Evolutionary conservation across 2,888 invertebrate genomes (phyloP).

Genomic region (Plebejus argus): DNA sequence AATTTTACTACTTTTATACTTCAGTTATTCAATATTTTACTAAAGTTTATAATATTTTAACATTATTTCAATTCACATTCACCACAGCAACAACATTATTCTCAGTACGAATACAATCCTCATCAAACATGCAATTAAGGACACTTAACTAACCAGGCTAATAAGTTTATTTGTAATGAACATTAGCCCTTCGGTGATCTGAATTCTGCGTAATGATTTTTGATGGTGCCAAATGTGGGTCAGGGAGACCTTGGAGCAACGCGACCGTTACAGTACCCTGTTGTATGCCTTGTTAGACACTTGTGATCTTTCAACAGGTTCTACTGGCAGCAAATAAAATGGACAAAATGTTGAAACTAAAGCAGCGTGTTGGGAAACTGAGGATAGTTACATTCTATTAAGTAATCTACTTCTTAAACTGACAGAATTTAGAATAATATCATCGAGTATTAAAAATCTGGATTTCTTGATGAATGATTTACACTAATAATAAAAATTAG

Average conservation of each 20-base stretch:
- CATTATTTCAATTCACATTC: background rate
- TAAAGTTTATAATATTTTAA: no score
- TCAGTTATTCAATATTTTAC: no score
- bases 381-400: no score
- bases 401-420: no score
- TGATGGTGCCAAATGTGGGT: constrained; percentile 28
- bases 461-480: no score
- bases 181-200: constrained; percentile 26
- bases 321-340: background rate
- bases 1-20: no score
- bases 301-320: constrained; percentile 11
- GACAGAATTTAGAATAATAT: no score
- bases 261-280: constrained; percentile 14
- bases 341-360: background rate
- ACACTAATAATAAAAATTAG: background rate
- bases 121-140: constrained; percentile 14
- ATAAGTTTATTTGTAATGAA: constrained; percentile 25
- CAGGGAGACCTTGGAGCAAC: constrained; percentile 20
- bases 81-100: constrained; percentile 9
- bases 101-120: constrained; percentile 14
- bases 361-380: no score
- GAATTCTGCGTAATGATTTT: constrained; percentile 23
- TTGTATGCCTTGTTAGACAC: constrained; percentile 26
- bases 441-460: no score
- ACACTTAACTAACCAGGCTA: constrained; percentile 25